phyloP scores from a whole-genome alignment of 2,797 vertebrate genomes.

The Typhlichthys eigenmanni region DNA sequence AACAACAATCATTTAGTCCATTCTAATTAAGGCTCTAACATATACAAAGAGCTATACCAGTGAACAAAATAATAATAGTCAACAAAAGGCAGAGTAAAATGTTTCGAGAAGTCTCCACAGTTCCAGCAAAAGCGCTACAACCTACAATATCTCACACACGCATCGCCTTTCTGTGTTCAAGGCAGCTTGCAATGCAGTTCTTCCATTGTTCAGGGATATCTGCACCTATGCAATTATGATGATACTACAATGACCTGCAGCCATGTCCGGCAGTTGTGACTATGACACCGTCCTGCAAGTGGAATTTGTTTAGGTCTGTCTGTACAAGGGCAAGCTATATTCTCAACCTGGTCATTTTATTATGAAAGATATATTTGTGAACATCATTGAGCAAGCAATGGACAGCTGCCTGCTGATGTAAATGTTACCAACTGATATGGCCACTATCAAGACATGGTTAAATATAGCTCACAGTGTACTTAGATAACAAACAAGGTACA shows the following conservation, averaged over 20 bases:
- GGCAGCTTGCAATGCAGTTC: background rate
- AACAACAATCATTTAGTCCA: too few species aligned
- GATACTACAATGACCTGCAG: background rate
- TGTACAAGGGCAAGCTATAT: conserved; percentile 4
- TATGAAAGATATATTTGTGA: too few species aligned
- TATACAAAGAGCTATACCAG: conserved; percentile 1
- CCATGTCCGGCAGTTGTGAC: background rate
- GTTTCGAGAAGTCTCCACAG: background rate
- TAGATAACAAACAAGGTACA: background rate
- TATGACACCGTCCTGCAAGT: background rate
- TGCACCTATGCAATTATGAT: background rate
- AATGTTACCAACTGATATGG: background rate
- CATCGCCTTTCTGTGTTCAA: background rate
- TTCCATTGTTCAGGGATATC: background rate
- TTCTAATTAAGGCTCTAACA: background rate
- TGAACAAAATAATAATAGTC: background rate
- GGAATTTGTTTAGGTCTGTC: background rate
- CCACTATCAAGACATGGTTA: background rate
- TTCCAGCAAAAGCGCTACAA: background rate
- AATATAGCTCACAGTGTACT: background rate
- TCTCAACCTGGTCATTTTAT: background rate
- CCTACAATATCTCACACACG: background rate
- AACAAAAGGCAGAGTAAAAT: conserved; percentile 3
- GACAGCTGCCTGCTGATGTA: background rate
- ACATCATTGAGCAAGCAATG: background rate